These are phyloP conservation scores for Dendroctonus ponderosae DNA, from an alignment of 1,140 invertebrate genomes.

Conservation along the genomic window DNA sequence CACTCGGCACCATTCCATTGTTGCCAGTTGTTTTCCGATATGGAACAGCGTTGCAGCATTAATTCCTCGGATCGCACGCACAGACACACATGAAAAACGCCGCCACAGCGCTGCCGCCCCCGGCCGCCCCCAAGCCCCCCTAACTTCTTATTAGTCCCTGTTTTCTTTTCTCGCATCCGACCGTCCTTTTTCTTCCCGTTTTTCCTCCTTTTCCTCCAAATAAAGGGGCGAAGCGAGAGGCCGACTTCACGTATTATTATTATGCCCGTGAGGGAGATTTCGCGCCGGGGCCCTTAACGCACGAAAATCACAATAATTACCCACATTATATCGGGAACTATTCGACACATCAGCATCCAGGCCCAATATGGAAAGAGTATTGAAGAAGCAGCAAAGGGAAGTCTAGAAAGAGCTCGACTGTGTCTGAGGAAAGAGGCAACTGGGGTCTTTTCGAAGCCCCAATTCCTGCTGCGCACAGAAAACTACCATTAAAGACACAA, in stretches of 20 bases:
- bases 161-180: constrained; percentile 34
- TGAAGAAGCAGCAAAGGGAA: too few species aligned
- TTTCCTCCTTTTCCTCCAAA: constrained; percentile 18
- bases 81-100: constrained; percentile 28
- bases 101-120: constrained; percentile 1
- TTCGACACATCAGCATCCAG: too few species aligned
- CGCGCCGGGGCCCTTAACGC: not conserved
- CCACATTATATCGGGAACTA: too few species aligned
- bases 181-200: constrained; percentile 16
- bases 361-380: too few species aligned
- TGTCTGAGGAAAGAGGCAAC: too few species aligned
- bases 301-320: too few species aligned
- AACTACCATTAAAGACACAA: too few species aligned
- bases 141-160: constrained; percentile 35
- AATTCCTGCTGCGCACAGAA: too few species aligned
- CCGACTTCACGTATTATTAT: constrained; percentile 22
- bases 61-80: constrained; percentile 34
- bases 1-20: too few species aligned
- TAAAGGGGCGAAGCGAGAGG: constrained; percentile 30
- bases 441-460: too few species aligned
- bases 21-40: too few species aligned
- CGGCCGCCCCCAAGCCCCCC: constrained; percentile 5
- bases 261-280: constrained; percentile 16
- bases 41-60: not conserved
- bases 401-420: too few species aligned